These are phyloP conservation scores for Antechinus stuartii DNA, from an alignment of 2,113 vertebrate species.

Conservation along the genomic window DNA sequence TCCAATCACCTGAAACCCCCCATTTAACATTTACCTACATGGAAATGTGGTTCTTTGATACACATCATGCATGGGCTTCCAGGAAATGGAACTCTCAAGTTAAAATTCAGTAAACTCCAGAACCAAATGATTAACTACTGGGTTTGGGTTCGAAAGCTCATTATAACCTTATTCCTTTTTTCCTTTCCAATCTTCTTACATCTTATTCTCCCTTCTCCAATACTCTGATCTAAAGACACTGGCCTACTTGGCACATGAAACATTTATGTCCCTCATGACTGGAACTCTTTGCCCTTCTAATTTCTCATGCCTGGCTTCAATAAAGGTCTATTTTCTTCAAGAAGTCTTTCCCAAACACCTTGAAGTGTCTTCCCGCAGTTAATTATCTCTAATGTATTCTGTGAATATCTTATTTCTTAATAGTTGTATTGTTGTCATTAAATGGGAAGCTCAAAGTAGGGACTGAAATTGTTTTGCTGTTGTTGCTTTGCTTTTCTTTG, in stretches of 20 bases:
- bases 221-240: not conserved
- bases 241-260: not conserved
- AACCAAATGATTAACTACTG: not conserved
- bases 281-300: not conserved
- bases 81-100: not conserved
- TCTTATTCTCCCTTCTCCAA: not conserved
- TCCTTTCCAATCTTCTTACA: not conserved
- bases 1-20: not conserved
- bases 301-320: not conserved
- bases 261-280: not conserved
- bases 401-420: not conserved
- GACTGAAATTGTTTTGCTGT: not conserved
- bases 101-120: not conserved
- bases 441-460: not conserved
- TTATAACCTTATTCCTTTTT: not conserved
- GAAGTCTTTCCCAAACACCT: not conserved
- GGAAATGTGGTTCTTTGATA: not conserved
- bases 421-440: not conserved
- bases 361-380: not conserved
- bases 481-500: not conserved
- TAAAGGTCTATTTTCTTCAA: not conserved
- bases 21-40: not conserved
- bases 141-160: not conserved
- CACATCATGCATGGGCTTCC: not conserved
- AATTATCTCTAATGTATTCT: not conserved